Evolutionary conservation across 2,888 invertebrate genomes (phyloP).

Genomic region (Dynastes grantii): DNA sequence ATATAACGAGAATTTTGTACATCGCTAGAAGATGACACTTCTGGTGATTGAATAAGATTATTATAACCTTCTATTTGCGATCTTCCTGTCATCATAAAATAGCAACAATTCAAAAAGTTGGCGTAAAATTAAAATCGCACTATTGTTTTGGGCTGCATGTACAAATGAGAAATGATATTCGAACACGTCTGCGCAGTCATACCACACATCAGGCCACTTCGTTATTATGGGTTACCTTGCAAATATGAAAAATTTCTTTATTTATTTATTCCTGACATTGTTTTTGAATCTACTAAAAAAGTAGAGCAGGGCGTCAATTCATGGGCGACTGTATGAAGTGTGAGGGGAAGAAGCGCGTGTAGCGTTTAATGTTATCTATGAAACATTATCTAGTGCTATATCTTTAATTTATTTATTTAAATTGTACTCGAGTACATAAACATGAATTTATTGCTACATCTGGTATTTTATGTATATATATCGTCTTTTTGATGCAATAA

Average conservation of each 20-base stretch:
- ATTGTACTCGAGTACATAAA: too few relatives aligned
- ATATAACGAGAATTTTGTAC: conserved; percentile 47
- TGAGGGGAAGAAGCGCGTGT: too few relatives aligned
- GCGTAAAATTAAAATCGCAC: background rate
- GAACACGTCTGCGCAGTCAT: conserved; percentile 41
- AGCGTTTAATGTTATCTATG: too few relatives aligned
- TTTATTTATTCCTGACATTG: background rate
- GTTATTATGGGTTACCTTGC: background rate
- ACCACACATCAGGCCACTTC: conserved; percentile 45
- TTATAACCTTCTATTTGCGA: conserved; percentile 59
- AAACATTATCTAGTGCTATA: too few relatives aligned
- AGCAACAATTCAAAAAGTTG: conserved; percentile 21
- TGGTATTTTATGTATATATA: too few relatives aligned
- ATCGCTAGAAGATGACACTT: conserved; percentile 66
- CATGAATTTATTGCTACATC: too few relatives aligned
- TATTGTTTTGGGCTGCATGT: conserved; percentile 17
- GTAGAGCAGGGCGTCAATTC: too few relatives aligned
- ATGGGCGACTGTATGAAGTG: too few relatives aligned
- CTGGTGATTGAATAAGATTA: conserved; percentile 64
- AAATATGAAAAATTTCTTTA: background rate
- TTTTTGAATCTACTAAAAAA: too few relatives aligned
- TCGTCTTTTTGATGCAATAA: too few relatives aligned
- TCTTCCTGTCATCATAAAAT: conserved; percentile 54
- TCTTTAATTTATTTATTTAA: too few relatives aligned
- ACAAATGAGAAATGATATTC: conserved; percentile 26